Evolutionary conservation across 1,140 invertebrate genomes (phyloP).

Genomic region (Nasonia longicornis): DNA sequence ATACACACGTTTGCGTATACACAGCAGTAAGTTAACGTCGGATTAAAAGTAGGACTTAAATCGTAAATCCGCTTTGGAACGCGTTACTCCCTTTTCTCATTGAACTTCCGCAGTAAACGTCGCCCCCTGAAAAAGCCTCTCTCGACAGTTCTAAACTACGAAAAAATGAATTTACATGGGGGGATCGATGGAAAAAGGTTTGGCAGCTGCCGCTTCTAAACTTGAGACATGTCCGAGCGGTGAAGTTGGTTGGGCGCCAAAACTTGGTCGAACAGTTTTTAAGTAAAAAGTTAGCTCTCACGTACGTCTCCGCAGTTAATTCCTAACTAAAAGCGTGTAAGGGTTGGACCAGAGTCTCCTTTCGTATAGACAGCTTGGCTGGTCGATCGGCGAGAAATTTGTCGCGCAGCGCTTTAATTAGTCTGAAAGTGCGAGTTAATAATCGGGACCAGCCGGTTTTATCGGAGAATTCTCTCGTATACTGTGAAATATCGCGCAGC

Average conservation of each 20-base stretch:
- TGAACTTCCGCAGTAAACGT: background rate
- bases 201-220: background rate
- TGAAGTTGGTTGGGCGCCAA: background rate
- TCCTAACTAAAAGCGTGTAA: background rate
- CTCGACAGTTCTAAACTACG: background rate
- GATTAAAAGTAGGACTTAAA: no score
- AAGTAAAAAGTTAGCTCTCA: background rate
- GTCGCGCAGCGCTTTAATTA: no score
- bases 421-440: no score
- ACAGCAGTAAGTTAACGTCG: no score
- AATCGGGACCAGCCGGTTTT: no score
- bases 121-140: background rate
- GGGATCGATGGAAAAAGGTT: background rate
- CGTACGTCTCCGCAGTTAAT: background rate
- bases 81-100: background rate
- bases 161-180: background rate
- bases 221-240: background rate
- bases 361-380: background rate
- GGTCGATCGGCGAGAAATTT: background rate
- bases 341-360: background rate
- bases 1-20: background rate
- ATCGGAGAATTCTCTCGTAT: no score
- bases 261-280: background rate
- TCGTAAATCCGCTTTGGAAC: no score
- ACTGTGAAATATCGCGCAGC: no score